Conservation (phyloP, 1,140 invertebrate genomes). For the Drosophila pseudoananassae region DNA sequence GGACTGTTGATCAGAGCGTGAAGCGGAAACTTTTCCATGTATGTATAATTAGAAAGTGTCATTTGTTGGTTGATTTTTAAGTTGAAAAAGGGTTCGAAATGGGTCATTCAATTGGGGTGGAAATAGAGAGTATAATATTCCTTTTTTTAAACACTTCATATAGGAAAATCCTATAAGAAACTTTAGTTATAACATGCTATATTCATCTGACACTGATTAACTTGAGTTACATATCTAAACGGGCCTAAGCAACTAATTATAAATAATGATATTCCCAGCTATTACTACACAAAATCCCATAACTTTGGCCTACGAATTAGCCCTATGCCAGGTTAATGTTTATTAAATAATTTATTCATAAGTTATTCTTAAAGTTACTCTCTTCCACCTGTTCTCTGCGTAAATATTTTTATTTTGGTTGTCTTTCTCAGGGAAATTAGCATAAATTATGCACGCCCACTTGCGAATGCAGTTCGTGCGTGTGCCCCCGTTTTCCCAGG, state of each 20-base stretch:
- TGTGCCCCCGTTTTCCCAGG: slow-evolving; percentile 24
- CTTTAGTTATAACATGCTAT: too few species aligned
- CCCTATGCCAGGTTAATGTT: neutral
- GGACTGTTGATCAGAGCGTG: slow-evolving; percentile 45
- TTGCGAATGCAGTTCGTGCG: slow-evolving; percentile 78
- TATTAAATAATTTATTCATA: slow-evolving; percentile 17
- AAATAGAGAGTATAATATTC: neutral
- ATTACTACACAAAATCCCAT: neutral
- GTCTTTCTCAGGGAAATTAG: slow-evolving; percentile 70
- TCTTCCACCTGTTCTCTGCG: slow-evolving; percentile 11
- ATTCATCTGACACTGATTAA: neutral
- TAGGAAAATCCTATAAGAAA: too few species aligned
- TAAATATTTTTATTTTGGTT: slow-evolving; percentile 23
- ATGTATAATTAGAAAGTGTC: slow-evolving; percentile 31
- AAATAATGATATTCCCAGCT: neutral
- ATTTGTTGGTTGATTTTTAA: neutral
- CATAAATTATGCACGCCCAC: slow-evolving; percentile 82
- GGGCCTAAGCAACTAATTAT: neutral
- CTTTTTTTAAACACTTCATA: too few species aligned
- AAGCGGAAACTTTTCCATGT: slow-evolving; percentile 56
- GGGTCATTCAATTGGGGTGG: neutral
- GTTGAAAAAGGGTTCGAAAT: slow-evolving; percentile 8
- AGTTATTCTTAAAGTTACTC: slow-evolving; percentile 41
- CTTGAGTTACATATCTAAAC: neutral
- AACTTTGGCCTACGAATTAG: neutral